A percentile compares a stretch with the other conserved stretches of the same genome.
phyloP scores from a whole-genome alignment of 2,888 invertebrate genomes.

The Dichetophora obliterata region DNA sequence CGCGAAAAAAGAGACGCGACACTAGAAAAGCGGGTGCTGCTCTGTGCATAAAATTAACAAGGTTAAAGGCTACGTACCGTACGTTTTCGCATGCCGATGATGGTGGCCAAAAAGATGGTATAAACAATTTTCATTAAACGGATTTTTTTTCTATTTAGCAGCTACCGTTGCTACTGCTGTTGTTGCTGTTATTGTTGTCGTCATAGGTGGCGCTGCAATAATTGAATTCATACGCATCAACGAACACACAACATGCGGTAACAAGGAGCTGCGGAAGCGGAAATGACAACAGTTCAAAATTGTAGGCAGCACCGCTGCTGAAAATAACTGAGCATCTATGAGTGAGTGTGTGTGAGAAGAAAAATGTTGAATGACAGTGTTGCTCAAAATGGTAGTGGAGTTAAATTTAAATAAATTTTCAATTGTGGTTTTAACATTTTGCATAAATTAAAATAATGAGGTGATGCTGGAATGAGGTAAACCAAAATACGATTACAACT shows the following conservation, averaged over 20 bases:
- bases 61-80: conserved; percentile 49
- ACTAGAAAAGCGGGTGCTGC: conserved; percentile 35
- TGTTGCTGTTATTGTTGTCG: conserved; percentile 37
- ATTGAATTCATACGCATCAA: conserved; percentile 68
- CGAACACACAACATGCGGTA: conserved; percentile 52
- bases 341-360: neutral
- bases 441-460: conserved; percentile 67
- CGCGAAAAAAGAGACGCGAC: conserved; percentile 40
- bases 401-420: conserved; percentile 67
- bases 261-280: conserved; percentile 48
- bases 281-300: conserved; percentile 42
- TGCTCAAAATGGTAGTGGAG: conserved; percentile 42
- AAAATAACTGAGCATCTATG: neutral
- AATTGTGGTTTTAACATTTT: conserved; percentile 66
- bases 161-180: conserved; percentile 31
- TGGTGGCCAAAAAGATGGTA: conserved; percentile 17
- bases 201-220: conserved; percentile 63
- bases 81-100: conserved; percentile 22
- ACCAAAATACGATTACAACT: neutral
- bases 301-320: neutral
- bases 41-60: conserved; percentile 64
- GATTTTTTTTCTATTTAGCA: conserved; percentile 35
- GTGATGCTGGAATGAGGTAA: conserved; percentile 29
- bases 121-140: conserved; percentile 55
- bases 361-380: neutral